A percentile compares a stretch with the other conserved stretches of the same genome.
These are phyloP conservation scores for Naja naja DNA, from an alignment of 2,113 vertebrate species.

Conservation along the genomic window DNA sequence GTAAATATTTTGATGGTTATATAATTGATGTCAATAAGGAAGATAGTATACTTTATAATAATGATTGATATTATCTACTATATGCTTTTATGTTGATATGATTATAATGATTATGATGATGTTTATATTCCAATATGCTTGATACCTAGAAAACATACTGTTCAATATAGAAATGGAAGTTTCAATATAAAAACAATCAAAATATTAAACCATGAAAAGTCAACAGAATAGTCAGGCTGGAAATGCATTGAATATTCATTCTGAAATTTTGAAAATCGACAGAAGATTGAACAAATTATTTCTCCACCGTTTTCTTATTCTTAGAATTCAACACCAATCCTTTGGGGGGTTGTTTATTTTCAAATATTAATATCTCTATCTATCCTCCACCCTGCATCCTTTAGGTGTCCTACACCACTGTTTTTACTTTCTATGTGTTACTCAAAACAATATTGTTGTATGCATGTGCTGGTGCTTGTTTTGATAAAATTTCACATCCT, in stretches of 20 bases:
- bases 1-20: too few relatives aligned
- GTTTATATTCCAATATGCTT: too few relatives aligned
- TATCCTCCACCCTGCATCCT: neutral
- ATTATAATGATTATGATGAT: too few relatives aligned
- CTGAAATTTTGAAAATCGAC: constrained; percentile 36
- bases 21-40: too few relatives aligned
- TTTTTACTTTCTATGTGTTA: constrained; percentile 9
- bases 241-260: constrained; percentile 51
- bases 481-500: constrained; percentile 16
- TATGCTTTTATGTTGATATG: too few relatives aligned
- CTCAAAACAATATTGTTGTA: constrained; percentile 42
- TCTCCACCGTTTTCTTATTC: constrained; percentile 5
- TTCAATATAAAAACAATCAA: too few relatives aligned
- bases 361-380: neutral
- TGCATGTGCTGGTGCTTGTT: constrained; percentile 30
- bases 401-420: neutral
- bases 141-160: too few relatives aligned
- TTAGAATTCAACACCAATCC: neutral
- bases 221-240: neutral
- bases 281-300: constrained; percentile 33
- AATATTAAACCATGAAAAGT: neutral
- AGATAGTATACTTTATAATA: too few relatives aligned
- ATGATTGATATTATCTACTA: too few relatives aligned
- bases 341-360: constrained; percentile 13
- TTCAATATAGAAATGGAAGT: too few relatives aligned